Percentiles rank a stretch among this genome's conserved stretches.
phyloP scores from a whole-genome alignment of 2,797 vertebrate genomes.

The Lacerta bilineata region DNA sequence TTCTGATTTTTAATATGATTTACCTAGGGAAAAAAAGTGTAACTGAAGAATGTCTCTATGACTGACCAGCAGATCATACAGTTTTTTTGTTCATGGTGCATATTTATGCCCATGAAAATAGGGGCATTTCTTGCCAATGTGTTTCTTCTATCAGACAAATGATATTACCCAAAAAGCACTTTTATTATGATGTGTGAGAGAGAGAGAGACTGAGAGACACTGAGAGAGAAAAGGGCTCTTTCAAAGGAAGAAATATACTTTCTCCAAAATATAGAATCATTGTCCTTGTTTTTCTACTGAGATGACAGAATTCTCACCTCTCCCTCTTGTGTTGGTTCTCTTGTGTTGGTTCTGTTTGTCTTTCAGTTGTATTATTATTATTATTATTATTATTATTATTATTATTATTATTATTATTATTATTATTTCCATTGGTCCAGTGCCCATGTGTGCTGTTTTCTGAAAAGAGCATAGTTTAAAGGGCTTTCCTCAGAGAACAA shows the following conservation, averaged over 20 bases:
- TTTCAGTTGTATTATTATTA: not conserved
- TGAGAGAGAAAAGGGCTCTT: too few relatives aligned
- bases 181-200: not conserved
- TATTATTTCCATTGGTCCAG: not conserved
- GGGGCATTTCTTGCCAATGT: not conserved
- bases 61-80: too few relatives aligned
- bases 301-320: not conserved
- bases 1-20: not conserved
- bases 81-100: not conserved
- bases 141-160: not conserved
- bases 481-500: too few relatives aligned
- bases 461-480: not conserved
- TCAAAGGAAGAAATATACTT: too few relatives aligned
- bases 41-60: not conserved
- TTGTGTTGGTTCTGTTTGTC: not conserved
- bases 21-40: not conserved
- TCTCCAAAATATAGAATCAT: too few relatives aligned
- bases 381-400: too few relatives aligned
- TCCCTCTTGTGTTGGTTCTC: too few relatives aligned
- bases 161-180: not conserved
- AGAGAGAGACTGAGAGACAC: too few relatives aligned
- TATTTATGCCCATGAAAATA: not conserved
- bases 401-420: not conserved
- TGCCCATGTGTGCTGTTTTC: not conserved
- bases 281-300: not conserved